phyloP scores from a whole-genome alignment of 92 coral and sea anemone species.

The Pocillopora meandrina region DNA sequence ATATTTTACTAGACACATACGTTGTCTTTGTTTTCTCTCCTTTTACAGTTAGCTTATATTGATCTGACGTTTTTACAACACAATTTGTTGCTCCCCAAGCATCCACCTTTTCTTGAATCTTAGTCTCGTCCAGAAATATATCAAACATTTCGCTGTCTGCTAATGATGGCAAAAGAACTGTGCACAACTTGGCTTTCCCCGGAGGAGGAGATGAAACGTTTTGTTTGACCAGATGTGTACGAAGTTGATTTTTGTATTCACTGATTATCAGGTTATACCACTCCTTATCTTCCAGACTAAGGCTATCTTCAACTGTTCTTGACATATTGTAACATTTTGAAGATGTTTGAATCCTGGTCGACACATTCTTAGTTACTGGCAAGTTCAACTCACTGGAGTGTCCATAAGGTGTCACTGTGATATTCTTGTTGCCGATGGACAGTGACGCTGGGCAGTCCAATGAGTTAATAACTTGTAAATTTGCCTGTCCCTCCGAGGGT shows the following conservation, averaged over 20 bases:
- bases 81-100: conserved; percentile 34
- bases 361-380: conserved; percentile 18
- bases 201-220: conserved; percentile 57
- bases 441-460: conserved; percentile 46
- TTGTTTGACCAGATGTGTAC: conserved; percentile 40
- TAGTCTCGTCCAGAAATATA: conserved; percentile 31
- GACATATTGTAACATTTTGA: conserved; percentile 23
- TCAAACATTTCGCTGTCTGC: conserved; percentile 27
- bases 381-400: conserved; percentile 52
- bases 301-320: not conserved
- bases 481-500: conserved; percentile 56
- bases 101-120: conserved; percentile 33
- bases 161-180: conserved; percentile 19
- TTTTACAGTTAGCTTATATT: conserved; percentile 38
- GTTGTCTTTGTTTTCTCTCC: conserved; percentile 27
- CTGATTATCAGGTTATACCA: conserved; percentile 61
- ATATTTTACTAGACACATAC: conserved; percentile 22
- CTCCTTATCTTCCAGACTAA: conserved; percentile 38
- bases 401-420: conserved; percentile 29
- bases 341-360: conserved; percentile 16
- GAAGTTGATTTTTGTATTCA: conserved; percentile 15
- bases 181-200: conserved; percentile 55
- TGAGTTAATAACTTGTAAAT: conserved; percentile 64
- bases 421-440: conserved; percentile 25
- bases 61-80: conserved; percentile 47